Evolutionary conservation across 1,140 invertebrate genomes (phyloP).

Genomic region (Drosophila equinoxialis): DNA sequence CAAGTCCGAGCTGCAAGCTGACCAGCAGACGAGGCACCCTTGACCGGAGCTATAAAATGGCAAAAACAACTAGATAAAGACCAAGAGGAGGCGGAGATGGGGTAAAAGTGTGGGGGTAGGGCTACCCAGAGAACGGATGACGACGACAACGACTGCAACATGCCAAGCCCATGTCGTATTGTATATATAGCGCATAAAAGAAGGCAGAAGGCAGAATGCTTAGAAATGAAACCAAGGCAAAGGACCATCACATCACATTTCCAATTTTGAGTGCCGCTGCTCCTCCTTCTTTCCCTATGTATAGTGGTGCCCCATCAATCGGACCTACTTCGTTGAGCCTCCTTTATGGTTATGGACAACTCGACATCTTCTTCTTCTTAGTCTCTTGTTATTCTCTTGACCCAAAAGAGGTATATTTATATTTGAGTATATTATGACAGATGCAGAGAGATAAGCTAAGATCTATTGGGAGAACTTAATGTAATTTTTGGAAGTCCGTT

Average conservation of each 20-base stretch:
- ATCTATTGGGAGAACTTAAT: no score
- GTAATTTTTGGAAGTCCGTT: no score
- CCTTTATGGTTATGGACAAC: conserved; percentile 75
- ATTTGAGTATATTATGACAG: no score
- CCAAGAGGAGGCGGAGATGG: background rate
- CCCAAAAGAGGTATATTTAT: background rate
- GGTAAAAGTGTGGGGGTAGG: conserved; percentile 6
- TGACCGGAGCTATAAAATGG: conserved; percentile 74
- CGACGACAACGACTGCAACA: conserved; percentile 55
- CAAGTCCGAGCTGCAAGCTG: conserved; percentile 68
- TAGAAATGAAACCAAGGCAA: conserved; percentile 17
- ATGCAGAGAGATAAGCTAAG: no score
- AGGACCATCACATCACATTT: conserved; percentile 29
- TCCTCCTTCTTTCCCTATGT: background rate
- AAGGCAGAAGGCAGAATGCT: conserved; percentile 10
- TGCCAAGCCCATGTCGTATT: conserved; percentile 50
- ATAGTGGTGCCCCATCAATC: conserved; percentile 59
- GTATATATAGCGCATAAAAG: conserved; percentile 19
- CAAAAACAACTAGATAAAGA: conserved; percentile 25
- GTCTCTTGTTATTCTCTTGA: conserved; percentile 19
- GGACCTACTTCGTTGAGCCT: conserved; percentile 57
- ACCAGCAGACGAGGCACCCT: conserved; percentile 69
- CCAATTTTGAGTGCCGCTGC: conserved; percentile 70
- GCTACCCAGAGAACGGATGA: conserved; percentile 34
- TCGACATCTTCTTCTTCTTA: conserved; percentile 22